Evolutionary conservation across 2,113 vertebrate genomes (phyloP).

Genomic region (Rhombomys opimus): DNA sequence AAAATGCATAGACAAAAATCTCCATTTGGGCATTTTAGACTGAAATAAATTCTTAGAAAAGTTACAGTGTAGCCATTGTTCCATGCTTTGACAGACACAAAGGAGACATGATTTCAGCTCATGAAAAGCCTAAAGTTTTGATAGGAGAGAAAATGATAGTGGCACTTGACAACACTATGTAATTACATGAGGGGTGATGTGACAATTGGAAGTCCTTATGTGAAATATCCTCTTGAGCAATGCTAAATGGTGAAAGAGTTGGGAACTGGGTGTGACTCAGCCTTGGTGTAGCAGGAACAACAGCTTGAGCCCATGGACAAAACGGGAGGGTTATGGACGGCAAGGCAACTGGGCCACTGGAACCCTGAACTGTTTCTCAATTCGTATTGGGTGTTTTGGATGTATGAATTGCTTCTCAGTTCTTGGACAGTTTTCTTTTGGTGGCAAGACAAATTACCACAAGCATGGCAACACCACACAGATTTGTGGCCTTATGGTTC

Average conservation of each 20-base stretch:
- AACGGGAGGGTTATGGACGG: not conserved
- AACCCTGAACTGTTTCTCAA: not conserved
- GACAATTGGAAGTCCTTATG: not conserved
- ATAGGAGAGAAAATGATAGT: slow-evolving; percentile 46
- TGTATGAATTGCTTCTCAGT: not conserved
- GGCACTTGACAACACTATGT: not conserved
- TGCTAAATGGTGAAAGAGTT: not conserved
- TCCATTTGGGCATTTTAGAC: slow-evolving; percentile 38
- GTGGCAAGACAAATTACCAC: not conserved
- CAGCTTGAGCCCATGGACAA: not conserved
- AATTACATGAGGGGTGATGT: slow-evolving; percentile 2
- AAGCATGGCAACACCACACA: not conserved
- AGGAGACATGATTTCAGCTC: not conserved
- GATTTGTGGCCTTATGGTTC: not conserved
- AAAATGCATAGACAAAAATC: not conserved
- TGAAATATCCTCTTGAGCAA: slow-evolving; percentile 11
- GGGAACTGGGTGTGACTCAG: not conserved
- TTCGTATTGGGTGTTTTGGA: not conserved
- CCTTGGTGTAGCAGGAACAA: not conserved
- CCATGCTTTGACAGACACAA: not conserved
- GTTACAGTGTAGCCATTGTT: slow-evolving; percentile 3
- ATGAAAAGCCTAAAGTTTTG: slow-evolving; percentile 3
- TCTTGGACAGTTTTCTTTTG: slow-evolving; percentile 24
- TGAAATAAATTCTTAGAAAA: slow-evolving; percentile 17
- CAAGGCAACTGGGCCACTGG: not conserved